Conservation (phyloP, 2,888 invertebrate genomes). For the Ormia ochracea region DNA sequence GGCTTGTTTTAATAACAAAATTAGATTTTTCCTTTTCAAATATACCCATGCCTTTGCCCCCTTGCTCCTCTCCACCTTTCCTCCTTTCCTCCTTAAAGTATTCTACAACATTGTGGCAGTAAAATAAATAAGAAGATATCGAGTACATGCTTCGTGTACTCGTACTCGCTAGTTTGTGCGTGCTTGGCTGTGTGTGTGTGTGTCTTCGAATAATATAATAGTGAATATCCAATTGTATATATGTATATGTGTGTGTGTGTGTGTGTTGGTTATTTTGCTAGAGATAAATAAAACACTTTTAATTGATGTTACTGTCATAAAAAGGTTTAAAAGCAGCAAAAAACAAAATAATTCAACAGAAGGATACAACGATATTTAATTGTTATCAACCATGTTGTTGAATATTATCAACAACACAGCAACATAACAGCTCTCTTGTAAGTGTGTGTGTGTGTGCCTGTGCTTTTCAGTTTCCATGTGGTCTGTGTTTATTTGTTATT, state of each 20-base stretch:
- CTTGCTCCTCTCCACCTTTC: not conserved
- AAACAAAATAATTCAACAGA: not conserved
- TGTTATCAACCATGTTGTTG: slow-evolving; percentile 61
- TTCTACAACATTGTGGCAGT: not conserved
- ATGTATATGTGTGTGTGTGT: not conserved
- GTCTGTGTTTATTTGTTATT: not conserved
- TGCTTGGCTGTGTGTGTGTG: not conserved
- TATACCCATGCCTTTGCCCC: too few relatives aligned
- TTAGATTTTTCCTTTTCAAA: slow-evolving; percentile 47
- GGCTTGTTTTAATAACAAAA: slow-evolving; percentile 52
- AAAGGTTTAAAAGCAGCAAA: slow-evolving; percentile 63
- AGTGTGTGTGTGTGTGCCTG: not conserved
- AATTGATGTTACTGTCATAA: slow-evolving; percentile 72
- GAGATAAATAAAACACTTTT: slow-evolving; percentile 66
- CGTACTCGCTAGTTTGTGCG: not conserved
- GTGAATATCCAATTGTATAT: not conserved
- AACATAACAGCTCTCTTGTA: not conserved
- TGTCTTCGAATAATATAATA: not conserved
- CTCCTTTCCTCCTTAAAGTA: not conserved
- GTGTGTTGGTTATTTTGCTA: slow-evolving; percentile 41
- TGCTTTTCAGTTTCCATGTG: not conserved
- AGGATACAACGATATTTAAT: slow-evolving; percentile 59
- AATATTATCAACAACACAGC: slow-evolving; percentile 29
- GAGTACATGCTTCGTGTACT: not conserved
- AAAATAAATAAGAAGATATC: not conserved